Evolutionary conservation across 2,113 vertebrate species (phyloP).

Genomic region (Sphaerodactylus townsendi): DNA sequence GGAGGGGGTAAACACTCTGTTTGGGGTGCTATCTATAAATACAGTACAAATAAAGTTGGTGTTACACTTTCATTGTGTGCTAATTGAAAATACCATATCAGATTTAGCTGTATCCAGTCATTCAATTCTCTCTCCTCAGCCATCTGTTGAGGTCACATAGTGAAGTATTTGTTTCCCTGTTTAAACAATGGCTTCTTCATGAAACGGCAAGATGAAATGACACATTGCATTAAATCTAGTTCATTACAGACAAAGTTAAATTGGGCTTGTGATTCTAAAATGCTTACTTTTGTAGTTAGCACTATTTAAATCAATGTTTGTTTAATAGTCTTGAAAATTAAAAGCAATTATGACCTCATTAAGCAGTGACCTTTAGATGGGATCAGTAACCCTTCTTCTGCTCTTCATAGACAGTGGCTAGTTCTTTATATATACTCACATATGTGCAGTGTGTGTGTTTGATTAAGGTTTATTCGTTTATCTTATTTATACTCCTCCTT

Average conservation of each 20-base stretch:
- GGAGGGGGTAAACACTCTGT: background rate
- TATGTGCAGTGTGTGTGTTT: background rate
- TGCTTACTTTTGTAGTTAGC: background rate
- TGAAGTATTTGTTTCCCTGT: background rate
- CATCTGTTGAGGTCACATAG: background rate
- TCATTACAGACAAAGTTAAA: background rate
- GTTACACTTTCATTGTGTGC: background rate
- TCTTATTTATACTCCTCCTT: too few species aligned
- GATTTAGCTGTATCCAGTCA: background rate
- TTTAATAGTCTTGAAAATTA: too few species aligned
- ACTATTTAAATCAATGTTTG: too few species aligned
- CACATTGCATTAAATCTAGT: background rate
- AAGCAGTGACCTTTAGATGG: background rate
- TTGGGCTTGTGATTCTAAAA: background rate
- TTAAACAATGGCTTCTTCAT: background rate
- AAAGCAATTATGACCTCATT: background rate
- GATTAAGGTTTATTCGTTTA: background rate
- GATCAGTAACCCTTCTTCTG: background rate
- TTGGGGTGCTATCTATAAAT: background rate
- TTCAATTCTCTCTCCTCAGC: background rate
- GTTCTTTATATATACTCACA: background rate
- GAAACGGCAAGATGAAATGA: background rate
- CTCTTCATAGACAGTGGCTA: too few species aligned
- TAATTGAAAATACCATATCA: background rate
- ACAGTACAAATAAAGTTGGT: background rate